Base-by-base conservation (phyloP, 2,797 vertebrate genomes). In the Podarcis siculus region DNA sequence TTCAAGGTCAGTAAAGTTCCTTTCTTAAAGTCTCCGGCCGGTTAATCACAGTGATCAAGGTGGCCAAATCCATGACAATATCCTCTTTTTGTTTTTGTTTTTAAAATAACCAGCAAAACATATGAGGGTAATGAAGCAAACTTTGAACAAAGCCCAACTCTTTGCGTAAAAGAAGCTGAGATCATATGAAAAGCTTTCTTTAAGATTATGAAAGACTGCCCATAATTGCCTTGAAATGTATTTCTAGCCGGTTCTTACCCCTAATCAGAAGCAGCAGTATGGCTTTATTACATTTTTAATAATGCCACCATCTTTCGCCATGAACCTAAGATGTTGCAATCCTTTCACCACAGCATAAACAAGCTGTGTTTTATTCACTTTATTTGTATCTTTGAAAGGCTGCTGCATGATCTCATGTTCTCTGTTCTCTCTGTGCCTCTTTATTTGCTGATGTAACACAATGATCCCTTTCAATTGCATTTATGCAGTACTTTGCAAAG, bases 181-280 rank as follows among this genome's bases (percentile, higher is more conserved):
- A 37, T 49, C 88, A 89, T 49, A 58, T n/a, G 58, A 66, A 85
- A 81, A 81, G 39, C 35, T 66, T 39, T 66, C n/a, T 89, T 66
- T 76, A 49, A 73, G 64, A 45, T 89, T 85, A 80, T 81, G 83
- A 89, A 82, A 76, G 39, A n/a, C 71, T 81, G 10, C 6, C 35
- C 66, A 71, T 79, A 84, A 84, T 66, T 84, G 32, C 78, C 37
- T 78, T 35, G 79, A 82, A 55, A 89, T 82, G 12, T 86, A 72
- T 81, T 89, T 76, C 64, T 39, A 82, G 35, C 17, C n/a, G 12
- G 9, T n/a, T 79, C 61, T 73, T 79, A 66, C 23, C 67, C 55
- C 72, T 90, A 87, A 82, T 90, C 82, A 85, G 66, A 87, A 87
- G 79, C 86, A 85, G 82, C 64, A 78, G 64, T 61, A n/a, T 85